Evolutionary conservation across 1,140 invertebrate genomes (phyloP), one percentile per base, ranked within the genome.

Genomic region (Polypedilum pembai): DNA sequence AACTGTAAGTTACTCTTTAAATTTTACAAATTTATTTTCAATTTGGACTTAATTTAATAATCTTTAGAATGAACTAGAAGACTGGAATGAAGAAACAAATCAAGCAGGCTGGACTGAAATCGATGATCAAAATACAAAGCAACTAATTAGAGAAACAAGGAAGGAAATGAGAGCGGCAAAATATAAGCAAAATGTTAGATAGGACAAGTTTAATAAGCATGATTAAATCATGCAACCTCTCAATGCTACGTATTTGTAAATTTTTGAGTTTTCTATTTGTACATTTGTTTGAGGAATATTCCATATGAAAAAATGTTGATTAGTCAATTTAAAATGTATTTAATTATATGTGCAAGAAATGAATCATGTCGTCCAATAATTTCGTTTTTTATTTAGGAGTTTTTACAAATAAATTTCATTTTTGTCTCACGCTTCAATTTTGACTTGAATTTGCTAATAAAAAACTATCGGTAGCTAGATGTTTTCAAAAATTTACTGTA

Each of bases 31-130:
- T 3, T 56, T 56, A 56, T 15, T 40, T 3, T 12, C 15, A 73
- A 73, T 3, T n/a, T 33, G 24, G 5, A 33, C 5, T 33, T 33
- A 5, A 3, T 33, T 33, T 33, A 33, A 33, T 3, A 20, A 20
- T 56, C 73, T 40, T 8, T 18, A 82, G 81, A 79, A 80, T 45
- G 81, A 82, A 77, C 77, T 82, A 56, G 81, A 82, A 74, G 81
- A 82, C 73, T 82, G 81, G 81, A 78, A 78, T 15, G 81, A 82
- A 40, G 80, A 81, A 33, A 80, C 79, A 75, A 74, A 76, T 8
- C 18, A 40, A 3, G 80, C 79, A 21, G 81, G 80, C 20, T 82
- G 81, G 81, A 81, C 82, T 74, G 81, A 82, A 77, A 76, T 82
- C 73, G 80, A 81, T 73, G 80, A 78, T 17, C 80, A 81, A n/a